Percentiles rank a stretch among this genome's conserved stretches.
Evolutionary conservation across 2,888 invertebrate genomes (phyloP).

Genomic region (Heliconius ethilla): DNA sequence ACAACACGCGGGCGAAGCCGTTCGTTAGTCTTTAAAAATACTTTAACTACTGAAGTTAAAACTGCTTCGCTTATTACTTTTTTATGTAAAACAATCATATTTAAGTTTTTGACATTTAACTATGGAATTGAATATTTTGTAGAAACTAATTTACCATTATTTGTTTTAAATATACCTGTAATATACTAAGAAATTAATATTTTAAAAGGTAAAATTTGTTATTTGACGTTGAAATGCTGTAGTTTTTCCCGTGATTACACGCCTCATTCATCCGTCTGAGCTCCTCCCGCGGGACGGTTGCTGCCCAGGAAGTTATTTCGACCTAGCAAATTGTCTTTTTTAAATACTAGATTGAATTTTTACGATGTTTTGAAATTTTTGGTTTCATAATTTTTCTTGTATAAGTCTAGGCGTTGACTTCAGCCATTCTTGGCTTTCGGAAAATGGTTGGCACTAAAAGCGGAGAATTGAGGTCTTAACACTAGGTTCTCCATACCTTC

Average conservation of each 20-base stretch:
- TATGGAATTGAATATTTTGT: too few species aligned
- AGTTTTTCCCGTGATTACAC: slow-evolving; percentile 34
- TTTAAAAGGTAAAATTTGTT: not conserved
- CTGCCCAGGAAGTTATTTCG: slow-evolving; percentile 27
- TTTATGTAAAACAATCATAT: too few species aligned
- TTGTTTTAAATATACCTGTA: not conserved
- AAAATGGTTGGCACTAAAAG: too few species aligned
- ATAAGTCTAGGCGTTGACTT: not conserved
- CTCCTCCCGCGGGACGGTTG: slow-evolving; percentile 26
- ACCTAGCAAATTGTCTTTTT: slow-evolving; percentile 20
- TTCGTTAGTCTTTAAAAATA: too few species aligned
- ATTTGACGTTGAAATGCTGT: not conserved
- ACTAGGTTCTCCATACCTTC: too few species aligned
- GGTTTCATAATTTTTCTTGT: not conserved
- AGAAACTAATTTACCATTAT: too few species aligned
- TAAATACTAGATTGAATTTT: slow-evolving; percentile 9
- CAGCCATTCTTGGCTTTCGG: too few species aligned
- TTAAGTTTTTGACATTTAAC: too few species aligned
- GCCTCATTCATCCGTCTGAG: slow-evolving; percentile 33
- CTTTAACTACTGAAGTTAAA: too few species aligned
- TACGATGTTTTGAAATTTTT: not conserved
- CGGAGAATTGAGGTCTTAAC: too few species aligned
- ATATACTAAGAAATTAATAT: not conserved
- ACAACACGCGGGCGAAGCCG: too few species aligned
- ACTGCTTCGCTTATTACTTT: too few species aligned